Evolutionary conservation across 1,140 invertebrate genomes (phyloP).

Genomic region (Nasonia vitripennis): DNA sequence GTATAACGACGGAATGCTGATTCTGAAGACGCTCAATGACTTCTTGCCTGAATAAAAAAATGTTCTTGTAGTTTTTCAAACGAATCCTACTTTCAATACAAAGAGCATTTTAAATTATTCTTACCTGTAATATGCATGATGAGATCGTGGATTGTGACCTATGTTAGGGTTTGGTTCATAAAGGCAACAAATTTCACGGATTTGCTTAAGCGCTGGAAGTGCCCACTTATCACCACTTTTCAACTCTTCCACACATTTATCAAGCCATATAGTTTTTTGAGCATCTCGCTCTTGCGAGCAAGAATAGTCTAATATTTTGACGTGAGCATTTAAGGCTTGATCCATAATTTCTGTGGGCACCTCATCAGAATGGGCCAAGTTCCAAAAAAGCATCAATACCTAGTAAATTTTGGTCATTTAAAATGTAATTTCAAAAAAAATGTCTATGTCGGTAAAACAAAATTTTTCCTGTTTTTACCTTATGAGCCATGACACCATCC

Average conservation of each 20-base stretch:
- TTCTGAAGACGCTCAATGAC: constrained; percentile 94
- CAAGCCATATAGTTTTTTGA: constrained; percentile 96
- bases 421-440: constrained; percentile 11
- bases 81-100: not conserved
- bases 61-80: constrained; percentile 32
- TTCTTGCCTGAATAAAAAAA: constrained; percentile 79
- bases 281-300: constrained; percentile 97
- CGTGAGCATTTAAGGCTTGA: constrained; percentile 94
- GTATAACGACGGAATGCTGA: constrained; percentile 93
- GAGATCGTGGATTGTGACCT: constrained; percentile 78
- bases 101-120: too few species aligned
- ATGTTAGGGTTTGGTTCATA: constrained; percentile 90
- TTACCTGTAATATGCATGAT: constrained; percentile 82
- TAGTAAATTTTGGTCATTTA: constrained; percentile 62
- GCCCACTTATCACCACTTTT: constrained; percentile 94
- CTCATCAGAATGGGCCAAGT: constrained; percentile 96
- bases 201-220: constrained; percentile 95
- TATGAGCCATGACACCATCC: constrained; percentile 98
- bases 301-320: constrained; percentile 98
- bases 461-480: constrained; percentile 77
- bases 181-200: constrained; percentile 95
- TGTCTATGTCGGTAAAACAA: constrained; percentile 21
- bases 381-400: constrained; percentile 98
- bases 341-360: constrained; percentile 98
- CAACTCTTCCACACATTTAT: constrained; percentile 96